These are phyloP conservation scores for Todus mexicanus DNA, from an alignment of 2,797 vertebrate genomes.

Conservation along the genomic window DNA sequence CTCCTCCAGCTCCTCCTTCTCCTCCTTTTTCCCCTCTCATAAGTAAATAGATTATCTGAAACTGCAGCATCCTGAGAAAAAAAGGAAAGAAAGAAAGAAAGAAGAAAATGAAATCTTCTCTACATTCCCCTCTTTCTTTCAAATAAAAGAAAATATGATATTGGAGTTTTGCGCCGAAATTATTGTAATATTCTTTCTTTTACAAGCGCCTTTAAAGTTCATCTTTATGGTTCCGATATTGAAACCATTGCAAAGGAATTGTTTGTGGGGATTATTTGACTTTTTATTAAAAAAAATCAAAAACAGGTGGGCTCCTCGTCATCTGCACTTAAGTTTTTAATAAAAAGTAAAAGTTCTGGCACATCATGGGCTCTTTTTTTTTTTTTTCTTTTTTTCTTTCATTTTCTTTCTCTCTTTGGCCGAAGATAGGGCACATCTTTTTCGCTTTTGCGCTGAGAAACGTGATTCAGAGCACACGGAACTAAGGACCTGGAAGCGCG, in stretches of 20 bases:
- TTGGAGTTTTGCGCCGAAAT: conserved; percentile 37
- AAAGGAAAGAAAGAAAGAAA: neutral
- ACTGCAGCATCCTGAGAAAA: neutral
- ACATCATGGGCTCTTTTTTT: neutral
- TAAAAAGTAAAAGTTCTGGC: conserved; percentile 62
- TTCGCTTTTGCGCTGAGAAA: neutral
- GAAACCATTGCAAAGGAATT: conserved; percentile 46
- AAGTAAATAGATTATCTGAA: neutral
- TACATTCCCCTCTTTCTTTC: neutral
- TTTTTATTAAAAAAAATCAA: conserved; percentile 65
- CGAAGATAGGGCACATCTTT: neutral
- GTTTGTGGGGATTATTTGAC: conserved; percentile 62
- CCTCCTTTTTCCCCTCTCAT: neutral
- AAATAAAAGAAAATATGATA: conserved; percentile 43
- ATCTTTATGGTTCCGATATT: conserved; percentile 47
- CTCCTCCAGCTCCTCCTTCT: neutral
- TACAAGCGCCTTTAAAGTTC: conserved; percentile 48
- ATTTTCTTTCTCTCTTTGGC: neutral
- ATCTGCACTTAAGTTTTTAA: conserved; percentile 43
- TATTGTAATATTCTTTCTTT: conserved; percentile 42
- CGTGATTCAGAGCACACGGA: neutral
- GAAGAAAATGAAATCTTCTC: neutral
- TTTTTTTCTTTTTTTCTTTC: neutral
- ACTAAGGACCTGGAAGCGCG: neutral
- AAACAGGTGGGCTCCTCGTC: conserved; percentile 54